Percentiles rank a stretch among this genome's conserved stretches.
These are phyloP conservation scores for Hippolais icterina DNA, from an alignment of 2,113 vertebrate species.

Conservation along the genomic window DNA sequence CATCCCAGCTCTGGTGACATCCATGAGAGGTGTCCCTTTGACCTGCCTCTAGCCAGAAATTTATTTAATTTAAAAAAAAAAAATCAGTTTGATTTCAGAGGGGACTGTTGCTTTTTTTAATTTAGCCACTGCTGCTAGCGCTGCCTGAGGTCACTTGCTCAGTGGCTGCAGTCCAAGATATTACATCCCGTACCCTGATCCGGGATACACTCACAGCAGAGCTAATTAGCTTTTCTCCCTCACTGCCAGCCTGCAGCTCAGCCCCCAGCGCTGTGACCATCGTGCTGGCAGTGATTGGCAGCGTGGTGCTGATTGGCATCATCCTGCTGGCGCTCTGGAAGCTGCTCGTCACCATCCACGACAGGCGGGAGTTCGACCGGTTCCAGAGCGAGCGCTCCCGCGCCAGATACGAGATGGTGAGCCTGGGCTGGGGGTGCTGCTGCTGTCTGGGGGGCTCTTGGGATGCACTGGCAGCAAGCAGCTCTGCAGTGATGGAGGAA, in stretches of 20 bases:
- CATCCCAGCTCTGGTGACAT: background rate
- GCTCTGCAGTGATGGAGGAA: background rate
- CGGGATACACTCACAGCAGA: accelerated
- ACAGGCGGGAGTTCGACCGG: conserved; percentile 88
- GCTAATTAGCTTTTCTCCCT: background rate
- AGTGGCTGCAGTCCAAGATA: background rate
- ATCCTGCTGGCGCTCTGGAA: conserved; percentile 89
- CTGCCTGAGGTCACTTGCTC: background rate
- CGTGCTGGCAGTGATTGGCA: conserved; percentile 87
- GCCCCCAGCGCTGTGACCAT: conserved; percentile 82
- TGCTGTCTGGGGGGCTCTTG: accelerated
- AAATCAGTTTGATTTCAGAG: background rate
- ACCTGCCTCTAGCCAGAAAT: background rate
- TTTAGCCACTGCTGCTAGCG: background rate
- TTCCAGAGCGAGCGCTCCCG: conserved; percentile 93
- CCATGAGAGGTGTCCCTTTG: background rate
- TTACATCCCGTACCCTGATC: accelerated
- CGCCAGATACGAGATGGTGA: conserved; percentile 95
- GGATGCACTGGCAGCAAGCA: background rate
- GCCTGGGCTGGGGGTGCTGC: background rate
- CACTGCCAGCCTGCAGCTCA: conserved; percentile 80
- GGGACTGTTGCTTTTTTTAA: background rate
- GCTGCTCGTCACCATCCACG: conserved; percentile 91
- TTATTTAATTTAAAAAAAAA: background rate
- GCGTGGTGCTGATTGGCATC: conserved; percentile 88